Base-by-base conservation (phyloP, 1,140 invertebrate species). In the Papilio xuthus region DNA sequence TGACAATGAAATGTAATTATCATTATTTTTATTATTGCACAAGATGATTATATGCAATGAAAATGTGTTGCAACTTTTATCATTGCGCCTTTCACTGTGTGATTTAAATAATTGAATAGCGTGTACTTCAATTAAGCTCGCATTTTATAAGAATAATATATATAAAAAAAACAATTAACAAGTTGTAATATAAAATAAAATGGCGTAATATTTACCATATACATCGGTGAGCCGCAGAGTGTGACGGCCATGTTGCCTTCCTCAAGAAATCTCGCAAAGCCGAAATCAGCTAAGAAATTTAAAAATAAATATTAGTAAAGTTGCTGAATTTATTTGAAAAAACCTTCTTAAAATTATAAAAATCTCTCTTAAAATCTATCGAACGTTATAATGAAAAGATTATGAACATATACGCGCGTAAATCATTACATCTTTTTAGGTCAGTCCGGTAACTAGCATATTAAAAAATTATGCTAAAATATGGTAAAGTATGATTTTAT, bases 221-320 rank as follows among this genome's bases (percentile, higher is more conserved):
- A 99, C 99, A 99, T 99, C 4, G 99, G 99, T 47, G 99, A 99
- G 23, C 99, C 99, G 94, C 99, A 99, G 3, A 99, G 94, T 47
- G 99, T 99, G 70, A 98, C 99, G 69, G 99, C 99, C 99, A 99
- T 99, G 20, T 99, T 98, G 71, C 99, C 99, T 93, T 99, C 99
- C 94, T 99, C 97, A 9, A 99, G 94, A 94, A 99, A 99, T 89
- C 99, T 95, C 41, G 99, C 99, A 95, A 99, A 99, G 23, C 99
- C 99, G 96, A 99, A 99, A 95, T 99, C 99, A 87, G 99, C 98
- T 98, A 93, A 82, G 95, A 53, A 78, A 81, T 85, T 81, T 60
- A 84, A 82, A 80, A 8, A 75, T 8, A 74, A 8, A 69, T 28
- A 67, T 67, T 6, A 2, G 26, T 28, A 28, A 67, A 13, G 10